Evolutionary conservation across 2,113 vertebrate genomes (phyloP).

Genomic region (Eubucco bourcierii): DNA sequence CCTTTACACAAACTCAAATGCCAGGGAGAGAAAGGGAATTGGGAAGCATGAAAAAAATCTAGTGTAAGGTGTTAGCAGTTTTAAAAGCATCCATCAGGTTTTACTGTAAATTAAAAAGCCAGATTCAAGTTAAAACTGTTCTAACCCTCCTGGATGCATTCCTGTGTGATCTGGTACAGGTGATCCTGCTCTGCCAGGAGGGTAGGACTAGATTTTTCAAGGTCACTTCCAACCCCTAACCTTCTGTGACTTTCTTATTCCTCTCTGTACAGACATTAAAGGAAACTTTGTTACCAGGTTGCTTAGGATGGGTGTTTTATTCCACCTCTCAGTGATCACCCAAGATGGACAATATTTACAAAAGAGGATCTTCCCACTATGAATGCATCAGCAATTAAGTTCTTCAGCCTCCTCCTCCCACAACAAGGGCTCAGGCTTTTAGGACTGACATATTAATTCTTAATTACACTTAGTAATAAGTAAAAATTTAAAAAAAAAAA

Average conservation of each 20-base stretch:
- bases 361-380: not conserved
- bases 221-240: no score
- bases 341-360: not conserved
- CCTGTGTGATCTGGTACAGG: no score
- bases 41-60: not conserved
- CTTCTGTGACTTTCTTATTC: not conserved
- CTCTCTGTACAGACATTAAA: not conserved
- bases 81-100: not conserved
- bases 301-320: not conserved
- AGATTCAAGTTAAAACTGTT: not conserved
- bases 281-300: not conserved
- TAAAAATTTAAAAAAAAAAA: not conserved
- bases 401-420: not conserved
- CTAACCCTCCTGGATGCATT: no score
- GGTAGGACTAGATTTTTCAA: no score
- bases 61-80: not conserved
- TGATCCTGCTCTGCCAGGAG: no score
- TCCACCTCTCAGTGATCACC: rapidly evolving
- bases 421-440: not conserved
- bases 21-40: not conserved
- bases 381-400: not conserved
- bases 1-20: not conserved
- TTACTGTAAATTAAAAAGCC: not conserved
- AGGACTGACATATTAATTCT: not conserved
- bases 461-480: not conserved